Evolutionary conservation across 2,113 vertebrate genomes (phyloP).

Genomic region (Chauna torquata): DNA sequence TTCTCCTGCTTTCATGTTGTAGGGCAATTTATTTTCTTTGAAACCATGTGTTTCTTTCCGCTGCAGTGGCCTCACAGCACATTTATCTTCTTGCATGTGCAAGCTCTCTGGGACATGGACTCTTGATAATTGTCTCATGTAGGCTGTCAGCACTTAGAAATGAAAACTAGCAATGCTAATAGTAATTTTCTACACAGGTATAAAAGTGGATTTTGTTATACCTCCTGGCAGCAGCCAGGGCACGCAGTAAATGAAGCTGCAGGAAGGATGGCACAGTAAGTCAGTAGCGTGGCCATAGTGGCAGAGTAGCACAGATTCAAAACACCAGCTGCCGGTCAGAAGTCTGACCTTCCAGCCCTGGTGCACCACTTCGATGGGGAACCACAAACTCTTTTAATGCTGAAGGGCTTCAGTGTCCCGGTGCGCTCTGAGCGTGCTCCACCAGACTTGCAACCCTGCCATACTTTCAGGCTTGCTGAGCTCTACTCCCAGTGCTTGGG

Average conservation of each 20-base stretch:
- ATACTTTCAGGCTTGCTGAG: not conserved
- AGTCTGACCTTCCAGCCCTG: not conserved
- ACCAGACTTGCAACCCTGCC: not conserved
- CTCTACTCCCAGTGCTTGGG: not conserved
- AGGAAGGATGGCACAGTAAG: constrained; percentile 4
- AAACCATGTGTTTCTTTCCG: not conserved
- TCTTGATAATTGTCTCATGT: not conserved
- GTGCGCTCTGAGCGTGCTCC: no score
- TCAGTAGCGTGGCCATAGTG: not conserved
- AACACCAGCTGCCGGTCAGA: not conserved
- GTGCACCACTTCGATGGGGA: not conserved
- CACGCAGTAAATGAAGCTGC: constrained; percentile 15
- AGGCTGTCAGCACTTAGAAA: constrained; percentile 1
- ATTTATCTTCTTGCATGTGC: not conserved
- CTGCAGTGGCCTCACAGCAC: not conserved
- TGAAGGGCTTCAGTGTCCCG: not conserved
- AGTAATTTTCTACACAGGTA: constrained; percentile 14
- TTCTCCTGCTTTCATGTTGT: constrained; percentile 47
- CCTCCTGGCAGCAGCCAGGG: constrained; percentile 32
- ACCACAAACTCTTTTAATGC: not conserved
- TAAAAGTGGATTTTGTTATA: constrained; percentile 50
- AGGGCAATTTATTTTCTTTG: constrained; percentile 45
- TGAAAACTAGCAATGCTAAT: not conserved
- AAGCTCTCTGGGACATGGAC: constrained; percentile 9
- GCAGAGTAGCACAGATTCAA: constrained; percentile 8